Percentiles rank a stretch among this genome's conserved stretches.
phyloP scores from a whole-genome alignment of 2,797 vertebrate genomes.

The Acridotheres tristis region DNA sequence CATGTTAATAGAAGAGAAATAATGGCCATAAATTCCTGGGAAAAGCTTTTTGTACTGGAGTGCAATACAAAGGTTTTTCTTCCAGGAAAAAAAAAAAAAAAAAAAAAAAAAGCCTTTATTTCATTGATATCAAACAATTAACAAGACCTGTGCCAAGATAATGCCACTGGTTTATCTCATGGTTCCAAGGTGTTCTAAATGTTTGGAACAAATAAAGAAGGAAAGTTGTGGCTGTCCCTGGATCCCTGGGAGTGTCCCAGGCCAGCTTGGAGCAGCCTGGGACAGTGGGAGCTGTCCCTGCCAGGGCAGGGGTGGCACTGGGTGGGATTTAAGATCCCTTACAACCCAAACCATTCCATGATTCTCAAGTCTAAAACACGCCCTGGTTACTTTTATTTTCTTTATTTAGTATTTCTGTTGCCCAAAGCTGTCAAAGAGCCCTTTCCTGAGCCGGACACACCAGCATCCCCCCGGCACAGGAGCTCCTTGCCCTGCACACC shows the following conservation, averaged over 20 bases:
- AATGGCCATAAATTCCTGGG: not conserved
- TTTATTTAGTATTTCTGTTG: not conserved
- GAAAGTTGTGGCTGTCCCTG: not conserved
- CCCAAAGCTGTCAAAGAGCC: not conserved
- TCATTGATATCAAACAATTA: not conserved
- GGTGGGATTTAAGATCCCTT: rapidly evolving
- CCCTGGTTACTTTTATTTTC: not conserved
- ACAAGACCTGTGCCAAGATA: not conserved
- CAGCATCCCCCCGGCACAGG: no score
- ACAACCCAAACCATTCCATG: not conserved
- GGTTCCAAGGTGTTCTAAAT: not conserved
- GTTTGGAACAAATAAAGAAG: not conserved
- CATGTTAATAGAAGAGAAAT: not conserved
- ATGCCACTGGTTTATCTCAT: not conserved
- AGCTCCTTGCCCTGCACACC: not conserved
- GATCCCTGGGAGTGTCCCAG: not conserved
- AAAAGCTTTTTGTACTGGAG: not conserved
- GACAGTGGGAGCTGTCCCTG: not conserved
- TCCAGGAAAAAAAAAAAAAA: not conserved
- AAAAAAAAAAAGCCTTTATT: not conserved
- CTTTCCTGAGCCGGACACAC: not conserved
- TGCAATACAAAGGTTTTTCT: not conserved
- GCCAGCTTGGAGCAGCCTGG: rapidly evolving
- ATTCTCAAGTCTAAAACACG: not conserved
- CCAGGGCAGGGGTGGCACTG: not conserved